A percentile compares a stretch with the other conserved stretches of the same genome.
These are phyloP conservation scores for Cryptops parisi DNA, from an alignment of 2,888 invertebrate genomes.

Conservation along the genomic window DNA sequence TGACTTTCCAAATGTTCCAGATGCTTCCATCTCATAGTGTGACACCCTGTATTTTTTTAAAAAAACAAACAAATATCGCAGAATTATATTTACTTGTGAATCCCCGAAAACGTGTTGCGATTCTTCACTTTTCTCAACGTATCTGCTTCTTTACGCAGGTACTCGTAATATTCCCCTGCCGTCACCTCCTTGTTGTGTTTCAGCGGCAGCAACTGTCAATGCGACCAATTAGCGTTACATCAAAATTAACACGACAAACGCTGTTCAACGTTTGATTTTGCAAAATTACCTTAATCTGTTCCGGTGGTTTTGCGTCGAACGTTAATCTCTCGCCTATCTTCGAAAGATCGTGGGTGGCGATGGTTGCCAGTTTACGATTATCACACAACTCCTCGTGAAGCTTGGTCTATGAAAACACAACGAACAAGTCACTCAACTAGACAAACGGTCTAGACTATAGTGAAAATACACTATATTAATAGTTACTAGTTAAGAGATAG, in stretches of 20 bases:
- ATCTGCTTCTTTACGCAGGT: constrained; percentile 60
- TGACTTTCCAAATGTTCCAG: too few relatives aligned
- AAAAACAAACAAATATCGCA: too few relatives aligned
- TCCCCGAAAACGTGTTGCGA: constrained; percentile 61
- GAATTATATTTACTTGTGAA: constrained; percentile 56
- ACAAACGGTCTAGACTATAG: too few relatives aligned
- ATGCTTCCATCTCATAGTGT: too few relatives aligned
- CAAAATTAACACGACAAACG: background rate
- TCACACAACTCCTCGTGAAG: constrained; percentile 59
- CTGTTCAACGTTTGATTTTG: too few relatives aligned
- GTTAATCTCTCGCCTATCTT: constrained; percentile 41
- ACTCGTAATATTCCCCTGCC: constrained; percentile 51
- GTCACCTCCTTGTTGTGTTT: constrained; percentile 44
- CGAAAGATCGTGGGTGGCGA: constrained; percentile 65
- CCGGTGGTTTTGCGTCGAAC: constrained; percentile 53
- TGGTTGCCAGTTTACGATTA: constrained; percentile 59
- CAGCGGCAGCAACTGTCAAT: constrained; percentile 42
- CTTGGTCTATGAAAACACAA: constrained; percentile 42
- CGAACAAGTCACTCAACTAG: too few relatives aligned
- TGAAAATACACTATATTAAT: too few relatives aligned
- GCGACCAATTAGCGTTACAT: too few relatives aligned
- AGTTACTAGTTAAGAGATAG: too few relatives aligned
- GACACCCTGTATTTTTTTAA: too few relatives aligned
- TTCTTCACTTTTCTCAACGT: constrained; percentile 68
- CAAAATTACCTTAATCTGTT: constrained; percentile 42